A percentile compares a stretch with the other conserved stretches of the same genome.
Evolutionary conservation across 2,888 invertebrate species (phyloP).

Genomic region (Parthenolecanium corni): DNA sequence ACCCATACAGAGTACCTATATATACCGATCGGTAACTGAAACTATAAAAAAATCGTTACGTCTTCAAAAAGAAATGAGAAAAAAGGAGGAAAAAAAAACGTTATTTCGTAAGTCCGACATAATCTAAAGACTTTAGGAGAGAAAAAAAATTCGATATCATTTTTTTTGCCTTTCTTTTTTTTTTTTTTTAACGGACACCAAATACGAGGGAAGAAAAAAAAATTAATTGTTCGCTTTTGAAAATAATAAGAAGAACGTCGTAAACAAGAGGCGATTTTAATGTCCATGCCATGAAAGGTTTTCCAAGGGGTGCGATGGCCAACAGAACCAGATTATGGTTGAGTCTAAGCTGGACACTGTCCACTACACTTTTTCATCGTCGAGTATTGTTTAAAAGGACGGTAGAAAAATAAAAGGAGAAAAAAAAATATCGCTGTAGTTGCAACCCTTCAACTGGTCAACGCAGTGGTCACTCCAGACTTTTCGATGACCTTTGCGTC

Average conservation of each 20-base stretch:
- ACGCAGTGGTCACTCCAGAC: slow-evolving; percentile 20
- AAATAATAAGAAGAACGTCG: not conserved
- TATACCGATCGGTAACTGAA: too few relatives aligned
- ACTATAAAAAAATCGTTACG: too few relatives aligned
- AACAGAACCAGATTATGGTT: slow-evolving; percentile 11
- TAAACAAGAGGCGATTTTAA: not conserved
- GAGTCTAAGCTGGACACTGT: slow-evolving; percentile 26
- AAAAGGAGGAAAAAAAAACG: not conserved
- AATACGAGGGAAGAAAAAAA: not conserved
- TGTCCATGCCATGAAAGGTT: too few relatives aligned
- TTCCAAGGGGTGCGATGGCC: slow-evolving; percentile 17
- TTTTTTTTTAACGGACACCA: not conserved
- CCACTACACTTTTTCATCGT: slow-evolving; percentile 4
- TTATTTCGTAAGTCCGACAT: not conserved
- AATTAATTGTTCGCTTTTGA: slow-evolving; percentile 3
- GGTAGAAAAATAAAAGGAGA: not conserved
- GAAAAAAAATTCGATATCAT: not conserved
- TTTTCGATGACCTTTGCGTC: slow-evolving; percentile 26
- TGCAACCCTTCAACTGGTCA: slow-evolving; percentile 19
- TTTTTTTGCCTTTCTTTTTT: not conserved
- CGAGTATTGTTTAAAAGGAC: slow-evolving; percentile 14
- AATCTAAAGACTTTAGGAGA: not conserved
- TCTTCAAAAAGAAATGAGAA: not conserved
- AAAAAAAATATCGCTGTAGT: not conserved
- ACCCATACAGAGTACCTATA: too few relatives aligned